These are phyloP conservation scores for Sciurus carolinensis DNA, from an alignment of 2,797 vertebrate genomes.

Conservation along the genomic window DNA sequence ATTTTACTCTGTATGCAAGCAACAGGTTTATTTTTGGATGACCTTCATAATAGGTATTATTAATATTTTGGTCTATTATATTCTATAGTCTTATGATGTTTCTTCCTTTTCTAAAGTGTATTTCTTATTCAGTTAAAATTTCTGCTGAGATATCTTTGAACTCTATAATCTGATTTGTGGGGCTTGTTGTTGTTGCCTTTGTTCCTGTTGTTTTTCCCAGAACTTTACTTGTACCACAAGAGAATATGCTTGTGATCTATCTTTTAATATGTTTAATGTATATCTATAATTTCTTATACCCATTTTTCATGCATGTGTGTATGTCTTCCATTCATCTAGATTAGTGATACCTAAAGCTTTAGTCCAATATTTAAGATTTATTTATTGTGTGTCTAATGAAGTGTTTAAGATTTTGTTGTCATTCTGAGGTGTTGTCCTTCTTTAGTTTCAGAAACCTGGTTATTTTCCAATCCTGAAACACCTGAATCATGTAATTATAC, in stretches of 20 bases:
- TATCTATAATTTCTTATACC: not conserved
- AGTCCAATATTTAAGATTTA: not conserved
- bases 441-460: not conserved
- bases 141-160: not conserved
- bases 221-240: not conserved
- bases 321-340: not conserved
- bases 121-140: not conserved
- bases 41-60: not conserved
- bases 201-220: not conserved
- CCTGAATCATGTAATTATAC: not conserved
- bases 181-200: not conserved
- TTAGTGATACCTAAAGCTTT: not conserved
- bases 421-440: not conserved
- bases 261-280: not conserved
- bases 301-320: not conserved
- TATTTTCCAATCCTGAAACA: not conserved
- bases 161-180: not conserved
- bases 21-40: not conserved
- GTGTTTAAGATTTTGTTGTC: not conserved
- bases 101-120: not conserved
- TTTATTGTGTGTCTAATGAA: not conserved
- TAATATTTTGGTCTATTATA: not conserved
- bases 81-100: not conserved
- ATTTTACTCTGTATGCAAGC: not conserved
- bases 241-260: not conserved